phyloP scores from a whole-genome alignment of 2,888 invertebrate genomes.

The Oxytorus armatus region DNA sequence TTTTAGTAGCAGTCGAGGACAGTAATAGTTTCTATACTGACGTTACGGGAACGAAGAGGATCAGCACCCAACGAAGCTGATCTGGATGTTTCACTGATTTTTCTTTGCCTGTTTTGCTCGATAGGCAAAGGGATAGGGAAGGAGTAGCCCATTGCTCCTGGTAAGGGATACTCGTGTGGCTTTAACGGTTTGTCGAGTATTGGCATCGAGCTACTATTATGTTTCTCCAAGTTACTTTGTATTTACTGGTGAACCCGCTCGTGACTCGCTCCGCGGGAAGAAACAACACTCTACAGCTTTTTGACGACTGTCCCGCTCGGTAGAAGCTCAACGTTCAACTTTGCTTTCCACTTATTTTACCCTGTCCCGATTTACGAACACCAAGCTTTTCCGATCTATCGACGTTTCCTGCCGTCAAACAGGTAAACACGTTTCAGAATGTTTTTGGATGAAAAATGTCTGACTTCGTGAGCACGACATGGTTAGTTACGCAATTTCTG shows the following conservation, averaged over 20 bases:
- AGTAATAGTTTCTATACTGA: not conserved
- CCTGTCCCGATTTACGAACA: not conserved
- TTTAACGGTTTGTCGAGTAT: conserved; percentile 45
- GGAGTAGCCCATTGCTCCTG: too few species aligned
- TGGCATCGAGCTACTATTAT: not conserved
- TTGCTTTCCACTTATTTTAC: not conserved
- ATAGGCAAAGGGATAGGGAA: too few species aligned
- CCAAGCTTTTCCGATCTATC: too few species aligned
- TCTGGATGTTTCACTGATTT: too few species aligned
- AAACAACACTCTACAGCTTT: conserved; percentile 11
- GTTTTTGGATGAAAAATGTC: too few species aligned
- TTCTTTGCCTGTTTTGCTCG: too few species aligned
- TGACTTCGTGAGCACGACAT: too few species aligned
- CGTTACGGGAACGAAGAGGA: not conserved
- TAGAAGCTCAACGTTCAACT: too few species aligned
- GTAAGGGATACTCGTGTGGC: conserved; percentile 41
- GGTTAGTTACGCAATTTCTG: too few species aligned
- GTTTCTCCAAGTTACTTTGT: not conserved
- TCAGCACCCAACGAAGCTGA: conserved; percentile 12
- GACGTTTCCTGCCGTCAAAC: too few species aligned
- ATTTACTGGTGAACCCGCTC: not conserved
- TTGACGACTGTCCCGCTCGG: not conserved
- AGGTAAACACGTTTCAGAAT: too few species aligned
- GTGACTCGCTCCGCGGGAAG: conserved; percentile 32
- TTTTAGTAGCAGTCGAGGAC: not conserved